Evolutionary conservation across 2,797 vertebrate species (phyloP).

Genomic region (Crypturellus tataupa): DNA sequence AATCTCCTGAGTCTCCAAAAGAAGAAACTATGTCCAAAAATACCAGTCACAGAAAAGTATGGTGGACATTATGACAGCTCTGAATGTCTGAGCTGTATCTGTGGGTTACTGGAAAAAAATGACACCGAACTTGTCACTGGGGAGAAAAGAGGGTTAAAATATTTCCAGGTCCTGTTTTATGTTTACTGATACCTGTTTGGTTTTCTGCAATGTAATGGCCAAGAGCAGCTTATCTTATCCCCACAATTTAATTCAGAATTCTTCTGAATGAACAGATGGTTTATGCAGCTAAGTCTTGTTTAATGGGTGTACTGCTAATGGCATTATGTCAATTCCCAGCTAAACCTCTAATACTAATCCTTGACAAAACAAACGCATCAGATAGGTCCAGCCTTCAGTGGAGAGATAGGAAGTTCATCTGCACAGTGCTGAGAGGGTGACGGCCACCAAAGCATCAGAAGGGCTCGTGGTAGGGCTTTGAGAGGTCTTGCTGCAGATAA

Average conservation of each 20-base stretch:
- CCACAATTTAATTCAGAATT: constrained; percentile 12
- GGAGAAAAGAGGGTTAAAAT: background rate
- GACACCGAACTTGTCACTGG: background rate
- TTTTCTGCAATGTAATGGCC: background rate
- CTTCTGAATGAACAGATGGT: constrained; percentile 42
- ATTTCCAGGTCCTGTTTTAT: background rate
- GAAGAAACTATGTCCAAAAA: background rate
- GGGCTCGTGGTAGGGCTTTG: background rate
- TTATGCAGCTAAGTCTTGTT: constrained; percentile 30
- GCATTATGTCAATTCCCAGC: constrained; percentile 30
- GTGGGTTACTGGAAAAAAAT: background rate
- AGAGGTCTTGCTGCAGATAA: background rate
- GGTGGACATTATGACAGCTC: background rate
- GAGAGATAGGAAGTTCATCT: background rate
- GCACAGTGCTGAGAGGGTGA: background rate
- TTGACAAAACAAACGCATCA: constrained; percentile 51
- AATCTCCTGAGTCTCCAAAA: background rate
- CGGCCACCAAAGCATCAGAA: background rate
- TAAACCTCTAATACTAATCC: constrained; percentile 58
- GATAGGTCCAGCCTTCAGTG: background rate
- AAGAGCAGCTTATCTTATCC: constrained; percentile 4
- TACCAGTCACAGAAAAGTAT: background rate
- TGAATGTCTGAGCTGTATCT: background rate
- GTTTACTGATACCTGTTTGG: background rate
- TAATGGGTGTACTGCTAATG: constrained; percentile 33